These are phyloP conservation scores for Pomatostomus ruficeps DNA, from an alignment of 2,113 vertebrate genomes.

Conservation along the genomic window DNA sequence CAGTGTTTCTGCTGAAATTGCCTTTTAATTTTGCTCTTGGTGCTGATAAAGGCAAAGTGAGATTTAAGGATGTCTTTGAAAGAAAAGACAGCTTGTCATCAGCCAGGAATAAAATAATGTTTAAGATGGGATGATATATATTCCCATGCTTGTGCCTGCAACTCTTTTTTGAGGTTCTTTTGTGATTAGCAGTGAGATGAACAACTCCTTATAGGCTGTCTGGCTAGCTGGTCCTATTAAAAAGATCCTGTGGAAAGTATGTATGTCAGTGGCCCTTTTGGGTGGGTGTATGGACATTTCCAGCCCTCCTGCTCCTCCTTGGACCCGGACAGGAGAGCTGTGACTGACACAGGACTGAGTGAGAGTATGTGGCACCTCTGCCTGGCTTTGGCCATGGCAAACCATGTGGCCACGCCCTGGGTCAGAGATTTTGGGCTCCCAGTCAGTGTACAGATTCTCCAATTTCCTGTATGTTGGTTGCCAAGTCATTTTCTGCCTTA, in stretches of 20 bases:
- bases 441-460: background rate
- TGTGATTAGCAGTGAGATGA: background rate
- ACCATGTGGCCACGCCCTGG: fast-evolving
- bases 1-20: background rate
- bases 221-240: background rate
- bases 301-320: background rate
- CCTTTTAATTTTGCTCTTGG: constrained; percentile 8
- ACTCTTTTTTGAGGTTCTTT: background rate
- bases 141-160: background rate
- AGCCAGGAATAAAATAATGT: background rate
- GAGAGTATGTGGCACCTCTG: background rate
- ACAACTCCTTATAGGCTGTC: background rate
- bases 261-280: background rate
- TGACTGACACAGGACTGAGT: background rate
- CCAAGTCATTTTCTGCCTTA: background rate
- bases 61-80: constrained; percentile 12
- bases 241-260: background rate
- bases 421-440: background rate
- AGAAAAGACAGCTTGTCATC: background rate
- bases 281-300: background rate
- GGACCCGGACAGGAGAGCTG: background rate
- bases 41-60: background rate
- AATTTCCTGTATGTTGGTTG: background rate
- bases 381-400: background rate
- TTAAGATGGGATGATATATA: background rate